Percentiles rank a stretch among this genome's conserved stretches.
Evolutionary conservation across 2,797 vertebrate genomes (phyloP).

Genomic region (Astyanax mexicanus): DNA sequence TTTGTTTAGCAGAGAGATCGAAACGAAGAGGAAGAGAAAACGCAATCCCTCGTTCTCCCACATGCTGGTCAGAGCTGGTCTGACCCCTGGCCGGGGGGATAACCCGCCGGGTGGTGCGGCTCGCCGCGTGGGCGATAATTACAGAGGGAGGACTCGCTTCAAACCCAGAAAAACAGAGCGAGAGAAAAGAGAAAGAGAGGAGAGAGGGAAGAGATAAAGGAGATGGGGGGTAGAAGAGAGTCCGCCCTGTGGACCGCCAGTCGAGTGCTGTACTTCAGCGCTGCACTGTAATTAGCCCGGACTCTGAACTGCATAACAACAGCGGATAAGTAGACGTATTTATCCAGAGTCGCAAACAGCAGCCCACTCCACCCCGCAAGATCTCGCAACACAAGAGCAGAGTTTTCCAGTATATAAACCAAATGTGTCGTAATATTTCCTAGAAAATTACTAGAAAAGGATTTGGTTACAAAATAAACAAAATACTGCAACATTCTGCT

Average conservation of each 20-base stretch:
- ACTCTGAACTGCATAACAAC: neutral
- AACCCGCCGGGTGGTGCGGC: neutral
- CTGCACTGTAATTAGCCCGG: neutral
- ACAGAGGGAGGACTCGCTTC: slow-evolving; percentile 11
- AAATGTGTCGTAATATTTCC: too few species aligned
- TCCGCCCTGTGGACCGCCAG: neutral
- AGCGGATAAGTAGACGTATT: neutral
- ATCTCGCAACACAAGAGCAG: too few species aligned
- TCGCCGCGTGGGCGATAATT: slow-evolving; percentile 24
- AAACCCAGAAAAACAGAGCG: slow-evolving; percentile 22
- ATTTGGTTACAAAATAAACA: too few species aligned
- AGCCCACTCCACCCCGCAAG: too few species aligned
- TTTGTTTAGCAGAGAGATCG: slow-evolving; percentile 1
- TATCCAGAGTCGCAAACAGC: neutral
- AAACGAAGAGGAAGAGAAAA: slow-evolving; percentile 1
- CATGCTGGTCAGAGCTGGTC: neutral
- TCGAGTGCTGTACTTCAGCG: neutral
- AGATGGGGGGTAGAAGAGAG: slow-evolving; percentile 46
- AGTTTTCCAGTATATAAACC: too few species aligned
- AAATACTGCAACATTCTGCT: too few species aligned
- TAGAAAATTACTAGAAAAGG: too few species aligned
- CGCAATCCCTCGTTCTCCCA: slow-evolving; percentile 4
- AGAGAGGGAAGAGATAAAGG: neutral
- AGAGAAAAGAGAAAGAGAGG: neutral
- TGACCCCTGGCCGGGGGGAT: neutral